Conservation (phyloP, 2,797 vertebrate genomes). For the Acridotheres tristis region DNA sequence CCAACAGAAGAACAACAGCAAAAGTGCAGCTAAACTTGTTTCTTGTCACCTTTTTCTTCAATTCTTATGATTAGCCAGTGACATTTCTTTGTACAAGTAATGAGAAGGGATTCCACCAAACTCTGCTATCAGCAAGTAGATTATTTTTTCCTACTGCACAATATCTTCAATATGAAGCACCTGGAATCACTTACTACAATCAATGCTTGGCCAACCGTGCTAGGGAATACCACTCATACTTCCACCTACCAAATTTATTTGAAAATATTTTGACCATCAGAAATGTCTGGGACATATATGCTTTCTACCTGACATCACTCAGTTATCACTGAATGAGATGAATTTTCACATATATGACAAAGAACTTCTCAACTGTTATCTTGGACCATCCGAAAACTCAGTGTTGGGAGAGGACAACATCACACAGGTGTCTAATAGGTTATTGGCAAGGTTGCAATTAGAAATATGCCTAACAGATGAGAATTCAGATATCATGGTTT, state of each 20-base stretch:
- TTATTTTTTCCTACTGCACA: neutral
- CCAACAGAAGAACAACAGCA: neutral
- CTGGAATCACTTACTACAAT: neutral
- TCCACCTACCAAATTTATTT: neutral
- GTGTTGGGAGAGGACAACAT: neutral
- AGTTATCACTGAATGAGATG: neutral
- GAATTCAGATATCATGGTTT: neutral
- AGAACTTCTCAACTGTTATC: neutral
- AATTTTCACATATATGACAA: neutral
- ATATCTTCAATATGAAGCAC: neutral
- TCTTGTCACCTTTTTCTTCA: neutral
- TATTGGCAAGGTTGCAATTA: neutral
- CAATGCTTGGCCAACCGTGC: neutral
- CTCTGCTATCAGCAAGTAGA: neutral
- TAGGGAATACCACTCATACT: neutral
- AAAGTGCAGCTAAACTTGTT: neutral
- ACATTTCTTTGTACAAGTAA: neutral
- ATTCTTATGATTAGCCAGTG: neutral
- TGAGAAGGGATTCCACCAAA: neutral
- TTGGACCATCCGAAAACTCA: neutral
- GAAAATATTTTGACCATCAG: neutral
- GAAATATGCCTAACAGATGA: neutral
- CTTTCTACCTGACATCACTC: neutral
- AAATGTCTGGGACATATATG: fast-evolving
- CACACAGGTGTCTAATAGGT: neutral